Base-by-base conservation (phyloP, 1,140 invertebrate genomes). In the Panagrolaimus sp. region DNA sequence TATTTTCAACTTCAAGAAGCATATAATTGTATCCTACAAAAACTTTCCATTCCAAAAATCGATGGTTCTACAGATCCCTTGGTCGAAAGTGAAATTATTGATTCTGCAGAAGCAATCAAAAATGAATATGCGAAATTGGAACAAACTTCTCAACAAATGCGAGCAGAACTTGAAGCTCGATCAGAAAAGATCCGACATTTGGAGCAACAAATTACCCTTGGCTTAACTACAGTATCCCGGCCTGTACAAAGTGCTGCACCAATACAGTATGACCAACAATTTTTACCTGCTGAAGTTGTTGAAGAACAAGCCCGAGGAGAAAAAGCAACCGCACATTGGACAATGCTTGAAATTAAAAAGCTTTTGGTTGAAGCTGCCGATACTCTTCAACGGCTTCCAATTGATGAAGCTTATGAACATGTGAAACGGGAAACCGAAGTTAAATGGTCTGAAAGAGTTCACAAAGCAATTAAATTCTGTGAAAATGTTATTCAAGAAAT, bases 331-430 rank as follows among this genome's bases (percentile, higher is more conserved):
- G 52, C 52, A 21, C 52, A 58, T 14, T 58, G 52, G 52, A 58
- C 52, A 28, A 58, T 58, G 52, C 52, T 58, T 28, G 52, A 58
- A 58, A 58, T 58, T 28, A 58, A 58, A 21, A 58, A 58, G n/a
- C 17, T 58, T 0, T 21, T 58, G 15, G 28, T 58, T 21, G 52
- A 58, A 21, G 52, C 52, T 26, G 52, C 52, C 14, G 52, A 58
- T 8, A 58, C 52, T 26, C 52, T 58, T 58, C 52, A 58, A 58
- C 52, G 52, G 1, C 52, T 58, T 2, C 52, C 52, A 10, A 58
- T 58, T n/a, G 52, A 58, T 26, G 52, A 58, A 58, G 52, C 52
- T 12, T 58, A 58, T 21, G 21, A 58, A 8, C 28, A 21, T 14
- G 52, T 58, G 14, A 12, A n/a, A 26, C 52, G 52, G 14, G 52